Evolutionary conservation across 2,888 invertebrate species (phyloP).

Genomic region (Nemurella pictetii): DNA sequence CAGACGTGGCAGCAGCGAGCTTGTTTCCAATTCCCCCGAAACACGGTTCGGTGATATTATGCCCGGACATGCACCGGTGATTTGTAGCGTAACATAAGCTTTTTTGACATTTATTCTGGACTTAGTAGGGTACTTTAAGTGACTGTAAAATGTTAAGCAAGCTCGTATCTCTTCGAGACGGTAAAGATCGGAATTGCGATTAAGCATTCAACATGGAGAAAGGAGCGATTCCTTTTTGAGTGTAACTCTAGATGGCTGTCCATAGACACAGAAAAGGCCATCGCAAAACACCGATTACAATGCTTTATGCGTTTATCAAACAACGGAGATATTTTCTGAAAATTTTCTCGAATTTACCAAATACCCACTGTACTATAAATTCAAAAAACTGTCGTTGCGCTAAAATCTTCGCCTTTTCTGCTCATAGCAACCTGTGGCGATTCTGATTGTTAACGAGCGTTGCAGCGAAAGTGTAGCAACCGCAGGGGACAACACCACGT

Average conservation of each 20-base stretch:
- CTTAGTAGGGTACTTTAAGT: neutral
- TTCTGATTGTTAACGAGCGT: neutral
- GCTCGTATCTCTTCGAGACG: neutral
- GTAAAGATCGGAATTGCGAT: neutral
- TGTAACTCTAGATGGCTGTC: neutral
- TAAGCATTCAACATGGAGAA: neutral
- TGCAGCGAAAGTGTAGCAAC: neutral
- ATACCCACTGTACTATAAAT: too few relatives aligned
- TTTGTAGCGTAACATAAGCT: neutral
- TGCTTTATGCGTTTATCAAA: neutral
- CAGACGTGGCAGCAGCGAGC: neutral
- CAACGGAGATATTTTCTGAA: neutral
- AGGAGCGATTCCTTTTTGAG: neutral
- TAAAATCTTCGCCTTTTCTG: neutral
- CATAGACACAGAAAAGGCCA: neutral
- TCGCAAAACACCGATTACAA: neutral
- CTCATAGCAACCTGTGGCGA: too few relatives aligned
- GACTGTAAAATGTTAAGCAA: neutral
- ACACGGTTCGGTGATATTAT: too few relatives aligned
- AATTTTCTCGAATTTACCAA: neutral
- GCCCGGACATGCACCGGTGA: neutral
- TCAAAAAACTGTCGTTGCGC: too few relatives aligned
- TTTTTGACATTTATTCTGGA: neutral
- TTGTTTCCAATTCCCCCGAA: too few relatives aligned
- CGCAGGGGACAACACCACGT: neutral